These are phyloP conservation scores for Orius laevigatus DNA, from an alignment of 1,140 invertebrate genomes.

Conservation along the genomic window DNA sequence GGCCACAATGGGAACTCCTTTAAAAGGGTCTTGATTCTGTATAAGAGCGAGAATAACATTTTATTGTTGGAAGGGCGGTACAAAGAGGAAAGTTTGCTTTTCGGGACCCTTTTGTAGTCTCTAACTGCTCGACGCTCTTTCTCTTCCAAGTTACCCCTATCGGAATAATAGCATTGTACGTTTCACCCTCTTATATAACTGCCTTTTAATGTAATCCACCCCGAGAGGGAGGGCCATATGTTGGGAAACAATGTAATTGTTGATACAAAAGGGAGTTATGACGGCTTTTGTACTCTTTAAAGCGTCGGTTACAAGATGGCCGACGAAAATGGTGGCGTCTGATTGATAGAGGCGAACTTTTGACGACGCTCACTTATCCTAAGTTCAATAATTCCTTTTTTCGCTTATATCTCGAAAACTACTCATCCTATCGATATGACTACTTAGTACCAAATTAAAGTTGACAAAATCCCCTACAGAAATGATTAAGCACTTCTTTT, in stretches of 20 bases:
- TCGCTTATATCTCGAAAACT: too few relatives aligned
- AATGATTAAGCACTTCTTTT: too few relatives aligned
- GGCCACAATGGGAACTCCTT: too few relatives aligned
- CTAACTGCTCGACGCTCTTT: constrained; percentile 12
- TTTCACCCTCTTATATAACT: constrained; percentile 4
- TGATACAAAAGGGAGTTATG: too few relatives aligned
- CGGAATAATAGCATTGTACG: too few relatives aligned
- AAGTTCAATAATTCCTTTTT: too few relatives aligned
- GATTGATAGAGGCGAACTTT: too few relatives aligned
- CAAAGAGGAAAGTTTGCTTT: background rate
- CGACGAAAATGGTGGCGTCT: too few relatives aligned
- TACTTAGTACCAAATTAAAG: too few relatives aligned
- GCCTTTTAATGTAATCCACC: background rate
- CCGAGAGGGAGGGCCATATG: constrained; percentile 6
- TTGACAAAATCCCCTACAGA: too few relatives aligned
- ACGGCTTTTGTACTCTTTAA: background rate
- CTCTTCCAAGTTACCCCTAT: constrained; percentile 4
- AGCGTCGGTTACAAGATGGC: background rate
- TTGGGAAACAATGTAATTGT: background rate
- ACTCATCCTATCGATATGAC: too few relatives aligned
- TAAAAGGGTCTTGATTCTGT: constrained; percentile 23
- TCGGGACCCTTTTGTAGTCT: background rate
- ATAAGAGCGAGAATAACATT: constrained; percentile 25
- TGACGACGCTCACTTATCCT: too few relatives aligned
- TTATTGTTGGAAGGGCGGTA: background rate